Conservation (phyloP, 2,888 invertebrate genomes). For the Cinara cedri region DNA sequence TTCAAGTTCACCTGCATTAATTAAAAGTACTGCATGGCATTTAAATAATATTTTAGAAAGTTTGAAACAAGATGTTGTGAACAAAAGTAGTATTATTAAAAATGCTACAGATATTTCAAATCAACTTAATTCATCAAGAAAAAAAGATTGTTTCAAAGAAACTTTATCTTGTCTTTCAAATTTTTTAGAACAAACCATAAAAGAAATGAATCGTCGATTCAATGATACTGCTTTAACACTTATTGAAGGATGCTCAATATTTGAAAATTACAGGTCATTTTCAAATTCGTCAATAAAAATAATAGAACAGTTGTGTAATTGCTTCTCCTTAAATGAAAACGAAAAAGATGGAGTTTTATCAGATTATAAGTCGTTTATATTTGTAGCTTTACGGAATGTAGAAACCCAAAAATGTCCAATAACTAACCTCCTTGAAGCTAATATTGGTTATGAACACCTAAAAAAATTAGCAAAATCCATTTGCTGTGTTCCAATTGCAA, state of each 20-base stretch:
- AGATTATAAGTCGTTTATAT: conserved; percentile 1
- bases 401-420: too few species aligned
- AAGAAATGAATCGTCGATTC: background rate
- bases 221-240: background rate
- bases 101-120: too few species aligned
- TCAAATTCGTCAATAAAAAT: conserved; percentile 3
- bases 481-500: conserved; percentile 22
- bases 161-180: too few species aligned
- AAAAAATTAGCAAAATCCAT: conserved; percentile 24
- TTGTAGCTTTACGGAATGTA: background rate
- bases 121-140: too few species aligned
- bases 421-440: background rate
- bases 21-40: conserved; percentile 1
- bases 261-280: conserved; percentile 8
- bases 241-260: conserved; percentile 10
- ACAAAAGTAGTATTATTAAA: too few species aligned
- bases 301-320: background rate
- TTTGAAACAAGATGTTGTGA: conserved; percentile 11
- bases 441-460: conserved; percentile 21
- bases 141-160: too few species aligned
- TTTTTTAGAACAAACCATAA: too few species aligned
- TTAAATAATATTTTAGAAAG: conserved; percentile 4
- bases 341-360: background rate
- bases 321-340: background rate
- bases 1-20: conserved; percentile 6